Evolutionary conservation across 23 tunicate species (phyloP).

Genomic region (Halocynthia roretzi): DNA sequence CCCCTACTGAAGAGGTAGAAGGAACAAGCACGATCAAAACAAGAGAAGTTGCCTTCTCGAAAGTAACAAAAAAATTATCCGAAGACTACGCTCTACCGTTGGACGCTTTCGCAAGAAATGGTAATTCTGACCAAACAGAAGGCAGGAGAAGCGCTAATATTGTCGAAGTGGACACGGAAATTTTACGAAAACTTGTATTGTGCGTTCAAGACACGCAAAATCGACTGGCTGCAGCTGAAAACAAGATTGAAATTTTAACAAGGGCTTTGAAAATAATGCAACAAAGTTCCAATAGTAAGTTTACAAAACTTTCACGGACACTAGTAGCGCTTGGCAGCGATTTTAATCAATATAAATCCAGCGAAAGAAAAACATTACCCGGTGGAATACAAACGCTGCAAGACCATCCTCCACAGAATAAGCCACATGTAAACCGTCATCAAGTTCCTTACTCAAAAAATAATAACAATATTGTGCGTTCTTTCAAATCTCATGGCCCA

Average conservation of each 20-base stretch:
- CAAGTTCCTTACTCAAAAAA: background rate
- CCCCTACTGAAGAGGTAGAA: background rate
- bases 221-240: slow-evolving; percentile 41
- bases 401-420: background rate
- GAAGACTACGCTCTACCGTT: no score
- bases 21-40: slow-evolving; percentile 17
- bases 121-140: no score
- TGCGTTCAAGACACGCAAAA: slow-evolving; percentile 38
- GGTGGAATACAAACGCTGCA: background rate
- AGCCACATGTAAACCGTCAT: background rate
- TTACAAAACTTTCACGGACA: slow-evolving; percentile 9
- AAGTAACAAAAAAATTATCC: no score
- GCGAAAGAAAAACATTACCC: background rate
- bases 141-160: no score
- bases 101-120: no score
- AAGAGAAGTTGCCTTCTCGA: slow-evolving; percentile 22
- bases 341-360: background rate
- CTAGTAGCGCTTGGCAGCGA: slow-evolving; percentile 11
- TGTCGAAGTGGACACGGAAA: slow-evolving; percentile 15
- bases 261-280: slow-evolving; percentile 34
- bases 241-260: slow-evolving; percentile 31
- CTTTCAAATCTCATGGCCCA: background rate
- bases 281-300: slow-evolving; percentile 8
- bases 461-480: background rate
- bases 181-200: slow-evolving; percentile 40